These are phyloP conservation scores for Tachina lurida DNA, from an alignment of 2,888 invertebrate species.

Conservation along the genomic window DNA sequence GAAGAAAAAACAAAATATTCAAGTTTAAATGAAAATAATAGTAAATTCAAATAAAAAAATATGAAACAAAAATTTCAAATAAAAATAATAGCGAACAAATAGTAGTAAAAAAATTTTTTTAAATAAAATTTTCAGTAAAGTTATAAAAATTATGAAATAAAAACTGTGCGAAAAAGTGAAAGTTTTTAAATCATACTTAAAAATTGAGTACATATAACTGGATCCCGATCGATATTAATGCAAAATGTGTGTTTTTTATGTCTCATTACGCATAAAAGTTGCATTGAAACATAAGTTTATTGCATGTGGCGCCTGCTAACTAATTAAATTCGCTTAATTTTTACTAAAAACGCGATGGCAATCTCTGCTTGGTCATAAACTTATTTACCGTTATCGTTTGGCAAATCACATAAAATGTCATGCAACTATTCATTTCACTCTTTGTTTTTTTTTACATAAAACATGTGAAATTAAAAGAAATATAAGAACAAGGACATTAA, in stretches of 20 bases:
- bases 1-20: conserved; percentile 5
- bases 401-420: neutral
- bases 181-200: neutral
- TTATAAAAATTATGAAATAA: neutral
- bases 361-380: neutral
- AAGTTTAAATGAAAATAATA: conserved; percentile 44
- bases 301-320: neutral
- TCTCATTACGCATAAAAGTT: neutral
- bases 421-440: neutral
- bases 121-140: neutral
- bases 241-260: neutral
- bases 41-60: conserved; percentile 7
- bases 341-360: neutral
- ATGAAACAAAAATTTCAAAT: neutral
- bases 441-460: neutral
- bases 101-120: neutral
- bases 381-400: neutral
- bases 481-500: neutral
- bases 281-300: neutral
- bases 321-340: neutral
- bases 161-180: conserved; percentile 32
- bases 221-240: neutral
- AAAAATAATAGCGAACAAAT: neutral
- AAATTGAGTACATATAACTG: neutral
- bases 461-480: neutral